Evolutionary conservation across 1,140 invertebrate species (phyloP).

Genomic region (Lordiphosa collinella): DNA sequence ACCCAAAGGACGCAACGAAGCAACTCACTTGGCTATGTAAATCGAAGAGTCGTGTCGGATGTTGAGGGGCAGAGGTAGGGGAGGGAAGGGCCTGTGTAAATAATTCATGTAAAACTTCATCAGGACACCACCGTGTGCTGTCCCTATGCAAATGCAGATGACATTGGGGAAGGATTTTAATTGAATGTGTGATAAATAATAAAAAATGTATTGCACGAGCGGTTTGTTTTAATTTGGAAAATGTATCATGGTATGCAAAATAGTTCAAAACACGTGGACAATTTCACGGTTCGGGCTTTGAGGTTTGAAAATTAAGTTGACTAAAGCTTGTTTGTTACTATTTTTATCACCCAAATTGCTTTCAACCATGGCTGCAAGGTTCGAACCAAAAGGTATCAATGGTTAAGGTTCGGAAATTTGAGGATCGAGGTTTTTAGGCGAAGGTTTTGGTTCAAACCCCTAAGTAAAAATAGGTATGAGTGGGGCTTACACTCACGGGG

Average conservation of each 20-base stretch:
- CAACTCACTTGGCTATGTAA: conserved; percentile 53
- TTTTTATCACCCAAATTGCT: no score
- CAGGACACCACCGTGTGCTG: conserved; percentile 20
- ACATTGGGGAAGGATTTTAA: conserved; percentile 39
- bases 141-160: conserved; percentile 36
- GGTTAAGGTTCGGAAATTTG: no score
- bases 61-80: neutral
- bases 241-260: neutral
- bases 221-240: conserved; percentile 8
- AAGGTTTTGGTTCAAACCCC: no score
- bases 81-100: conserved; percentile 21
- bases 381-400: no score
- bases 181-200: conserved; percentile 64
- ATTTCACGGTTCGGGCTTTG: no score
- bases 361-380: no score
- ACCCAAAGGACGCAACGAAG: neutral
- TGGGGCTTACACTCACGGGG: no score
- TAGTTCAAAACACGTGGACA: neutral
- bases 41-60: conserved; percentile 58
- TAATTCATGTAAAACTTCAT: conserved; percentile 36
- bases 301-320: no score
- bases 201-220: conserved; percentile 28
- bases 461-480: no score
- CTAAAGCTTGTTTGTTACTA: no score
- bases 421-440: no score